phyloP scores from a whole-genome alignment of 2,888 invertebrate genomes.

The Scaptomyza parva region DNA sequence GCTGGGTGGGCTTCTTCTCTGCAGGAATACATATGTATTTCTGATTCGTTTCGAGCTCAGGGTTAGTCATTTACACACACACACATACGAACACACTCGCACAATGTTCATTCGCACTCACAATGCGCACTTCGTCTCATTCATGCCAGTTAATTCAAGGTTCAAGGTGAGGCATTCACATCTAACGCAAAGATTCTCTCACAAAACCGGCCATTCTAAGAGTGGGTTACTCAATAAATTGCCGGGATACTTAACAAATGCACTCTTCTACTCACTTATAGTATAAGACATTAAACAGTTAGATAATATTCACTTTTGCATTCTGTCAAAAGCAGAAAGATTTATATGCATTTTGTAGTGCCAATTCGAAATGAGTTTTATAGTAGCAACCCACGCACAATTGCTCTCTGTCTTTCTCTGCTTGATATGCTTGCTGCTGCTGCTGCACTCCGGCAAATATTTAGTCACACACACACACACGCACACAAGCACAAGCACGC shows the following conservation, averaged over 20 bases:
- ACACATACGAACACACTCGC: constrained; percentile 1
- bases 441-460: constrained; percentile 46
- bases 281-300: background rate
- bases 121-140: too few relatives aligned
- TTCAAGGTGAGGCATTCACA: constrained; percentile 71
- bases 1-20: constrained; percentile 56
- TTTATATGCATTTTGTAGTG: constrained; percentile 11
- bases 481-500: background rate
- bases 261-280: too few relatives aligned
- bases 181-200: constrained; percentile 58
- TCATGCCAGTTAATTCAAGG: constrained; percentile 42
- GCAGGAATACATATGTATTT: background rate
- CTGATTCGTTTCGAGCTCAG: constrained; percentile 31
- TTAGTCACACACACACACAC: constrained; percentile 18
- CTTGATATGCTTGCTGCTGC: constrained; percentile 13
- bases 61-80: constrained; percentile 50
- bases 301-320: too few relatives aligned
- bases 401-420: background rate
- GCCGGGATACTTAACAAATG: too few relatives aligned
- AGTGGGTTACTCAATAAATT: constrained; percentile 36
- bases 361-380: constrained; percentile 14
- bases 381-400: constrained; percentile 37
- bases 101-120: constrained; percentile 10
- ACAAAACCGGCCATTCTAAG: constrained; percentile 10
- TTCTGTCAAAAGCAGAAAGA: background rate